phyloP scores from a whole-genome alignment of 2,797 vertebrate species.

The Craterocephalus amniculus region DNA sequence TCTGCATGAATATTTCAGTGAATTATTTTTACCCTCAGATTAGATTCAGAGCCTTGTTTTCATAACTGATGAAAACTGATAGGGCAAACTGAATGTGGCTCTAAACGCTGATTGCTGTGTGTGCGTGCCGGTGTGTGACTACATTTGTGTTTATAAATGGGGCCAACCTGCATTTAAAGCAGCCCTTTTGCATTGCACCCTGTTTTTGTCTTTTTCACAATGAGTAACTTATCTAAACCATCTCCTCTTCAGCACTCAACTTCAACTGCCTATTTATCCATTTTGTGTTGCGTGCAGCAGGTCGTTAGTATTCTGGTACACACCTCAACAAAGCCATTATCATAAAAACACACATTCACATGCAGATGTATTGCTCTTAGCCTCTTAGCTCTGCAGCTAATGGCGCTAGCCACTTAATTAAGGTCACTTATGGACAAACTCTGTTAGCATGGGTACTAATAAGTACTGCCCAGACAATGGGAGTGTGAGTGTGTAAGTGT shows the following conservation, averaged over 20 bases:
- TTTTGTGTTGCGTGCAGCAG: slow-evolving; percentile 62
- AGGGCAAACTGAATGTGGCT: slow-evolving; percentile 44
- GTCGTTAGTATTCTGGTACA: slow-evolving; percentile 81
- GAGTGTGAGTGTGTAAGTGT: slow-evolving; percentile 48
- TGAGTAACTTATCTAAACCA: slow-evolving; percentile 84
- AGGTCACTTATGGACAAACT: slow-evolving; percentile 83
- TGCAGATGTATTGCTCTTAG: slow-evolving; percentile 82
- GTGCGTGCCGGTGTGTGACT: slow-evolving; percentile 20
- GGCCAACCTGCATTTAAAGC: slow-evolving; percentile 73
- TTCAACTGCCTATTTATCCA: slow-evolving; percentile 79
- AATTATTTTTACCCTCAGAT: slow-evolving; percentile 57
- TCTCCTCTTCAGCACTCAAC: slow-evolving; percentile 70
- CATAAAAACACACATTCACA: slow-evolving; percentile 83
- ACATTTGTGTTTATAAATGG: slow-evolving; percentile 58
- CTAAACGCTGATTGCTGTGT: slow-evolving; percentile 44
- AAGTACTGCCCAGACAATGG: slow-evolving; percentile 78
- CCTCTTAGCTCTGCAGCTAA: slow-evolving; percentile 79
- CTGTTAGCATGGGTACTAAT: slow-evolving; percentile 78
- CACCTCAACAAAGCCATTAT: slow-evolving; percentile 81
- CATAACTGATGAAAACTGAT: slow-evolving; percentile 61
- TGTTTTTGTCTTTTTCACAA: slow-evolving; percentile 78
- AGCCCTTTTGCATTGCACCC: slow-evolving; percentile 62
- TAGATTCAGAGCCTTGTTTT: slow-evolving; percentile 65
- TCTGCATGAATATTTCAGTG: slow-evolving; percentile 48
- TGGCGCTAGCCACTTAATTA: slow-evolving; percentile 83